Conservation (phyloP, 2,113 vertebrate species). For the Mormyrus lacerda region DNA sequence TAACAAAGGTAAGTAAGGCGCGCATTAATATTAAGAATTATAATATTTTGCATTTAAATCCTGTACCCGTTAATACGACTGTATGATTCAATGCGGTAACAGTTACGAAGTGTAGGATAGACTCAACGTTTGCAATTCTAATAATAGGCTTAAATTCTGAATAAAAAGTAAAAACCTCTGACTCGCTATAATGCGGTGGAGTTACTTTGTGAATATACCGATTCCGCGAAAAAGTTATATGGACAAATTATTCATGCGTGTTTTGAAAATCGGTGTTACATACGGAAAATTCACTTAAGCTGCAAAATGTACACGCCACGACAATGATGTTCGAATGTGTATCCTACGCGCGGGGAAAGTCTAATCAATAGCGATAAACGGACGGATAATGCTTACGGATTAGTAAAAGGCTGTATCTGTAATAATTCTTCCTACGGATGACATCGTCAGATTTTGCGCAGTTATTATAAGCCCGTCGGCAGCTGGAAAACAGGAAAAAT, state of each 20-base stretch:
- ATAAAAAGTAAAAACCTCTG: not conserved
- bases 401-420: not conserved
- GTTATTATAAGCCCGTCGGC: not conserved
- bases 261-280: not conserved
- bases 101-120: not conserved
- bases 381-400: not conserved
- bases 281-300: not conserved
- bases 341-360: not conserved
- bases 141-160: not conserved
- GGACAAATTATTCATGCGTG: not conserved
- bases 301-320: not conserved
- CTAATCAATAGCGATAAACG: not conserved
- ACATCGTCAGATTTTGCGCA: not conserved
- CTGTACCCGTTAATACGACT: not conserved
- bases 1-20: not conserved
- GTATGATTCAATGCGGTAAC: not conserved
- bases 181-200: not conserved
- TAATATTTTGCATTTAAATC: not conserved
- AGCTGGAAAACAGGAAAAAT: not conserved
- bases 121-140: not conserved
- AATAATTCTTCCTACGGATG: not conserved
- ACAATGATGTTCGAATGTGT: not conserved
- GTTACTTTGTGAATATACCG: not conserved
- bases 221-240: not conserved
- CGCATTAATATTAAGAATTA: not conserved